Base-by-base conservation (phyloP, 2,113 vertebrate genomes). In the Pimephales promelas region DNA sequence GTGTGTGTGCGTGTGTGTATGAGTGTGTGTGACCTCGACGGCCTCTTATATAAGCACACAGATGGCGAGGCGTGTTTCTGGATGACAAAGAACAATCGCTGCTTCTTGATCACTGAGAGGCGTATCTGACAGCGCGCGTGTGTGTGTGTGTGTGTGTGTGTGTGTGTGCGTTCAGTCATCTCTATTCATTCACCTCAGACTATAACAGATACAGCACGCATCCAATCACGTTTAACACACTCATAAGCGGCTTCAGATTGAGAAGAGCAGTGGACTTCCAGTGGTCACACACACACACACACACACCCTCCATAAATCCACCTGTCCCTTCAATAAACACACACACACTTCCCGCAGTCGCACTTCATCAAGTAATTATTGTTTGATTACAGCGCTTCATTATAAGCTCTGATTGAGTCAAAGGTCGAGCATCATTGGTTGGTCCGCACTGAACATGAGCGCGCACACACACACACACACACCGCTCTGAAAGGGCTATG, bases 301-400 rank as follows among this genome's bases (percentile, higher is more conserved):
- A 52, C 47, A 52, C 14, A 52, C 47, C 4, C 28, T 34, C 31
- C 93, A n/a, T 56, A 93, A 93, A 95, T 94, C 92, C 90, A 89
- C 83, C 90, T 92, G 93, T 93, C 93, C 93, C 92, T 92, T 94
- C 94, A 93, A 92, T 92, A 94, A 93, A 94, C 90, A 40, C 7
- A 40, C 36, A 40, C 36, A 40, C 36, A 94, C 52, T 54, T 18
- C 52, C 20, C 18, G 18, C 18, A 20, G 52, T 18, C 2, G 92
- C 92, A 94, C 93, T 94, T 95, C 94, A 94, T 95, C 93, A 95
- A 93, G 92, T 93, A 94, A 95, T 95, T 95, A 94, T 94, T 94
- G 93, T 95, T 94, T 95, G 94, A 95, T 94, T 94, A 94, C 93
- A 93, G 92, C 91, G 86, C 94, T 94, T 95, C 93, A 95, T 94